Conservation (phyloP, 1,140 invertebrate genomes). For the Solenopsis invicta region DNA sequence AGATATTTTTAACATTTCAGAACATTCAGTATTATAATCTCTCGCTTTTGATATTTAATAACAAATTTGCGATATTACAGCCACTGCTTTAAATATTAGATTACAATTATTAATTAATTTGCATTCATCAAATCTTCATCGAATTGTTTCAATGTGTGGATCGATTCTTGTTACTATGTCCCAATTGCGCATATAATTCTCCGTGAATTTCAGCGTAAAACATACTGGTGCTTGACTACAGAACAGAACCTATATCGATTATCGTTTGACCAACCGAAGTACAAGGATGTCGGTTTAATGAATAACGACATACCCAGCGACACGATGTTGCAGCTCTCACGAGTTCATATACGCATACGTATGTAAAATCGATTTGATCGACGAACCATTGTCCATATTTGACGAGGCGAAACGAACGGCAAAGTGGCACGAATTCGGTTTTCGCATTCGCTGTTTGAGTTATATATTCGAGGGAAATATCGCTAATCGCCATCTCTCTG, state of each 20-base stretch:
- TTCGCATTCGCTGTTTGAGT: slow-evolving; percentile 60
- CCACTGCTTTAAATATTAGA: slow-evolving; percentile 44
- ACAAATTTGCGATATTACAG: slow-evolving; percentile 43
- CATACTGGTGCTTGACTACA: neutral
- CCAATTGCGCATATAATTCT: slow-evolving; percentile 25
- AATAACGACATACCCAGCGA: slow-evolving; percentile 79
- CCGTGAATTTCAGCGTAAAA: neutral
- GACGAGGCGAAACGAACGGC: slow-evolving; percentile 62
- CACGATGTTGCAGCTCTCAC: slow-evolving; percentile 75
- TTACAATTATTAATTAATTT: slow-evolving; percentile 58
- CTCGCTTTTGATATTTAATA: slow-evolving; percentile 36
- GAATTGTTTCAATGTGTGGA: slow-evolving; percentile 33
- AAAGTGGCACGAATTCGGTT: slow-evolving; percentile 65
- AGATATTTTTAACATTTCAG: slow-evolving; percentile 20
- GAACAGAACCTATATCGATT: slow-evolving; percentile 73
- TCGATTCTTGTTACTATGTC: slow-evolving; percentile 44
- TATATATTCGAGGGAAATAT: slow-evolving; percentile 63
- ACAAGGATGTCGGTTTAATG: slow-evolving; percentile 79
- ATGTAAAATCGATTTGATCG: slow-evolving; percentile 68
- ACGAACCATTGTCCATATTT: slow-evolving; percentile 70
- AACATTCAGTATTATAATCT: slow-evolving; percentile 43
- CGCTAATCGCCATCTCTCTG: slow-evolving; percentile 56
- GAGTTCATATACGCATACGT: slow-evolving; percentile 43
- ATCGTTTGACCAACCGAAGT: slow-evolving; percentile 77
- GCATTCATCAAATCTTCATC: slow-evolving; percentile 58